These are phyloP conservation scores for Ptychodera flava DNA, from an alignment of 35 echinoderm and acorn worm genomes.

Conservation along the genomic window DNA sequence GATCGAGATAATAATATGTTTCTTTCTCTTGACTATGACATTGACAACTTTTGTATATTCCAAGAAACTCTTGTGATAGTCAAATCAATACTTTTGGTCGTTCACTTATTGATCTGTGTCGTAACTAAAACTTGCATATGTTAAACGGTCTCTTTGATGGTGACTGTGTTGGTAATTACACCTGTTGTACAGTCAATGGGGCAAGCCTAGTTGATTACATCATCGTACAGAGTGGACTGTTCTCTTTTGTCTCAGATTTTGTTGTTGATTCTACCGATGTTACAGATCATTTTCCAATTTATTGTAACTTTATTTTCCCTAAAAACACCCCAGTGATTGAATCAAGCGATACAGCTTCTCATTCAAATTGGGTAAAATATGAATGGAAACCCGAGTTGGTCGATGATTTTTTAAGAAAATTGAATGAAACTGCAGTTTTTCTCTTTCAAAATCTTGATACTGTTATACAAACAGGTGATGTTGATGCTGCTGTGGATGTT, in stretches of 20 bases:
- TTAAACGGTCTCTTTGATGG: not conserved
- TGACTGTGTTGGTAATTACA: not conserved
- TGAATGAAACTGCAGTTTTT: no score
- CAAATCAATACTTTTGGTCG: not conserved
- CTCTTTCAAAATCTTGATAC: no score
- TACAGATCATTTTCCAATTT: not conserved
- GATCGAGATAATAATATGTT: not conserved
- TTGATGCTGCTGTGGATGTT: no score
- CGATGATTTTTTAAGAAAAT: no score
- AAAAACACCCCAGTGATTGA: no score
- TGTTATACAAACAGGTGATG: no score
- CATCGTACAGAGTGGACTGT: not conserved
- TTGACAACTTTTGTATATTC: not conserved
- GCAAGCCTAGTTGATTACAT: not conserved
- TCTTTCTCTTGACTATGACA: not conserved
- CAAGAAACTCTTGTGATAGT: not conserved
- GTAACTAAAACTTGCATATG: not conserved
- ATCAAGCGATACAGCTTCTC: no score
- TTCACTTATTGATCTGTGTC: not conserved
- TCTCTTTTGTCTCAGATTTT: not conserved
- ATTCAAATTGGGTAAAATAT: no score
- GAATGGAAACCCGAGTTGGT: no score
- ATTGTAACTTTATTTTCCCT: not conserved
- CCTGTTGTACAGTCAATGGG: not conserved
- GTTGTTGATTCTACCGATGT: not conserved